A percentile compares a stretch with the other conserved stretches of the same genome.
phyloP scores from a whole-genome alignment of 1,140 invertebrate species.

The Branchinecta lindahli region DNA sequence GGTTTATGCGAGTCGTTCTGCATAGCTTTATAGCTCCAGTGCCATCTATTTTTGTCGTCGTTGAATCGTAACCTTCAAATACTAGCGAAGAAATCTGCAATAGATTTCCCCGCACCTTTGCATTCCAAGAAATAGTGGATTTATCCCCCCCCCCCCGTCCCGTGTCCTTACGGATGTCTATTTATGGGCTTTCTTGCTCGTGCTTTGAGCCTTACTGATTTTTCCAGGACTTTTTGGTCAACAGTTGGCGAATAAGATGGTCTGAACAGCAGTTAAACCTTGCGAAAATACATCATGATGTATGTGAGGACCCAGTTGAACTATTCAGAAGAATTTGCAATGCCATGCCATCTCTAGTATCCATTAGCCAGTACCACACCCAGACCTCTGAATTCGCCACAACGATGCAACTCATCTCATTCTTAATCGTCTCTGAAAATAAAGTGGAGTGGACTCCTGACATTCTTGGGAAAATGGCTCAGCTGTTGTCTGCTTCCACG shows the following conservation, averaged over 20 bases:
- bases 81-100: too few relatives aligned
- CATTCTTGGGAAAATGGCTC: conserved; percentile 44
- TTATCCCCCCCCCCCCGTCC: too few relatives aligned
- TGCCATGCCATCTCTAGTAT: conserved; percentile 10
- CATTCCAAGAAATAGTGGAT: too few relatives aligned
- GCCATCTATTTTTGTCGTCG: too few relatives aligned
- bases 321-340: conserved; percentile 15
- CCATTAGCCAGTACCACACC: conserved; percentile 17
- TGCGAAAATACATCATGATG: neutral
- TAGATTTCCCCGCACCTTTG: too few relatives aligned
- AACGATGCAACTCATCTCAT: conserved; percentile 17
- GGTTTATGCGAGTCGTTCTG: too few relatives aligned
- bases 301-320: conserved; percentile 10
- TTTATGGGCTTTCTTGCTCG: too few relatives aligned
- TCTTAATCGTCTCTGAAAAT: conserved; percentile 16
- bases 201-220: neutral
- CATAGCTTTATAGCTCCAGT: too few relatives aligned
- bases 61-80: too few relatives aligned
- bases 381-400: conserved; percentile 12
- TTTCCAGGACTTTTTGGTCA: conserved; percentile 12
- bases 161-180: too few relatives aligned
- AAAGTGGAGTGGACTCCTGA: conserved; percentile 38
- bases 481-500: conserved; percentile 44
- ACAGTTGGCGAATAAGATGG: conserved; percentile 12
- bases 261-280: conserved; percentile 13